Evolutionary conservation across 2,113 vertebrate genomes (phyloP).

Genomic region (Oncorhynchus tshawytscha): DNA sequence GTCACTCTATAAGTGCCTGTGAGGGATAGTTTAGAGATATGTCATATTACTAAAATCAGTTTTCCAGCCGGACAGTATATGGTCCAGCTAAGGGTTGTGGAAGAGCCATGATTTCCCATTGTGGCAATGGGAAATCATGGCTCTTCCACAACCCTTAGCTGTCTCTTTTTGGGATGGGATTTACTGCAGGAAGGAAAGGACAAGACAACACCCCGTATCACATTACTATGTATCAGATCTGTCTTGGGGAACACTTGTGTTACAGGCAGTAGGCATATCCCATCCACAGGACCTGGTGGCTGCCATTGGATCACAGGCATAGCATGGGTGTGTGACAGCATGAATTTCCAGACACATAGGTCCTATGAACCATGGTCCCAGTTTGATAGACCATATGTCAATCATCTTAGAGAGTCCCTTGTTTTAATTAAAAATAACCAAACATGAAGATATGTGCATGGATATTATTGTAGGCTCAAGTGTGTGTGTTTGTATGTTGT

Average conservation of each 20-base stretch:
- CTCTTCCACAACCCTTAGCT: too few species aligned
- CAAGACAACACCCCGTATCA: constrained; percentile 35
- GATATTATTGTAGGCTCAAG: neutral
- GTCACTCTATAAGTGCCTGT: neutral
- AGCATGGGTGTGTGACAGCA: neutral
- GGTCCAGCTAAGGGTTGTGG: neutral
- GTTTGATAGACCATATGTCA: neutral
- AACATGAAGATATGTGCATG: neutral
- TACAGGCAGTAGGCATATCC: neutral
- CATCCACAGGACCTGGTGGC: neutral
- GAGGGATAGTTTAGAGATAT: neutral
- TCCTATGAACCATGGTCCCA: neutral
- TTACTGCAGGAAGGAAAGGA: constrained; percentile 35
- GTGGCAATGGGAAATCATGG: too few species aligned
- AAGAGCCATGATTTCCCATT: constrained; percentile 13
- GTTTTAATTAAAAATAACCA: too few species aligned
- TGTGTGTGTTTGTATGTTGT: neutral
- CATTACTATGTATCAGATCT: constrained; percentile 20
- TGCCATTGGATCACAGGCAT: constrained; percentile 1
- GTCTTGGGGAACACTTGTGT: constrained; percentile 10
- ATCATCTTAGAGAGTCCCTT: too few species aligned
- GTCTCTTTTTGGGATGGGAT: constrained; percentile 17
- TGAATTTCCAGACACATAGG: neutral
- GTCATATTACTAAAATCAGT: neutral
- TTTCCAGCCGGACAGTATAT: neutral